These are phyloP conservation scores for Eonycteris spelaea DNA, from an alignment of 2,113 vertebrate genomes.

Conservation along the genomic window DNA sequence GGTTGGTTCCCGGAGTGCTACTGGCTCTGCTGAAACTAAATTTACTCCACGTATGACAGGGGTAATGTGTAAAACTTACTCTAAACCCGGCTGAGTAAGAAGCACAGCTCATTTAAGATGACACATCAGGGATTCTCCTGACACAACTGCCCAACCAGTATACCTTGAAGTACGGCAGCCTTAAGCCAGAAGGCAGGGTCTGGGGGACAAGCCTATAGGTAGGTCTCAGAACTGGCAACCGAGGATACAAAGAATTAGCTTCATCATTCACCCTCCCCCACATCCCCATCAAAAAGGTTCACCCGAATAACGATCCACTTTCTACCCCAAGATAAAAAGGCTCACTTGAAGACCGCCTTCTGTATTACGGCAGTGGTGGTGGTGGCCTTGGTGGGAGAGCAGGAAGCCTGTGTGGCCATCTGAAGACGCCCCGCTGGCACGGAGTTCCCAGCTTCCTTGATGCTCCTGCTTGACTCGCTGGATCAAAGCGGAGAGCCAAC, in stretches of 20 bases:
- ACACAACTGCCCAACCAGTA: background rate
- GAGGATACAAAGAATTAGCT: background rate
- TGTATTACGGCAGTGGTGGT: background rate
- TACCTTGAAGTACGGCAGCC: background rate
- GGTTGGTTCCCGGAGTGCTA: background rate
- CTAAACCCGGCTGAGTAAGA: background rate
- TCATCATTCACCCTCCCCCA: background rate
- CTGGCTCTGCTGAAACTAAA: conserved; percentile 17
- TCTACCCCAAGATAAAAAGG: background rate
- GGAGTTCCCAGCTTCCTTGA: background rate
- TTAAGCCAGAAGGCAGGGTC: background rate
- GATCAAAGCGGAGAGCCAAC: background rate
- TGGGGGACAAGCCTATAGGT: background rate
- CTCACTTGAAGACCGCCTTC: background rate
- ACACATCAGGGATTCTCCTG: background rate
- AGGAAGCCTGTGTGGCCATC: accelerated
- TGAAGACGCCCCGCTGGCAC: background rate
- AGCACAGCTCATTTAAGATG: background rate
- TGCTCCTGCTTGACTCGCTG: background rate
- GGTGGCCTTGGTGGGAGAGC: background rate
- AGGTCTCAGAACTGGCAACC: background rate
- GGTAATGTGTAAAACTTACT: background rate
- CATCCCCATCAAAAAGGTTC: background rate
- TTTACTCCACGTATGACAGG: background rate
- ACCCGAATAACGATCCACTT: background rate